These are phyloP conservation scores for Leptinotarsa texana DNA, from an alignment of 1,140 invertebrate genomes.

Conservation along the genomic window DNA sequence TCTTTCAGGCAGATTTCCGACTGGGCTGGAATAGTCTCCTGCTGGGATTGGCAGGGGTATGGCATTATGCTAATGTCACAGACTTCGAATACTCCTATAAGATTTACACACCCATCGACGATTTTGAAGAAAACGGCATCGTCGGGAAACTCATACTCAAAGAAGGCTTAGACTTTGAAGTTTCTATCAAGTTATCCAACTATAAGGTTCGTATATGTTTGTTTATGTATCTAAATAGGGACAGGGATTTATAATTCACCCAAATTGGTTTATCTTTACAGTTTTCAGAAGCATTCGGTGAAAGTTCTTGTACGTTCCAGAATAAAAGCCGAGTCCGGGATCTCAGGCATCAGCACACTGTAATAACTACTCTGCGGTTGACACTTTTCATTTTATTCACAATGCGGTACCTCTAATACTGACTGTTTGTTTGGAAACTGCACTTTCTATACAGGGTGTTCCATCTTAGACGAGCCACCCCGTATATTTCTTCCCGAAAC, in stretches of 20 bases:
- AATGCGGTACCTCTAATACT: too few relatives aligned
- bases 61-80: slow-evolving; percentile 68
- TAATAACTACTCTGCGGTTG: slow-evolving; percentile 1
- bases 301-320: slow-evolving; percentile 28
- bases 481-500: too few relatives aligned
- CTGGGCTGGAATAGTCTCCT: slow-evolving; percentile 74
- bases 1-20: slow-evolving; percentile 68
- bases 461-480: too few relatives aligned
- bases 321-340: slow-evolving; percentile 32
- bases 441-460: too few relatives aligned
- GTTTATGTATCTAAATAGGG: slow-evolving; percentile 30
- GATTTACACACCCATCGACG: slow-evolving; percentile 73
- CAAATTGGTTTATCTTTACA: slow-evolving; percentile 2
- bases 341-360: slow-evolving; percentile 14
- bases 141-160: slow-evolving; percentile 69
- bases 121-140: slow-evolving; percentile 73
- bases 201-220: slow-evolving; percentile 60
- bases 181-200: slow-evolving; percentile 68
- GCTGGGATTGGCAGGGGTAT: slow-evolving; percentile 74
- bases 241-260: slow-evolving; percentile 40
- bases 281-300: neutral
- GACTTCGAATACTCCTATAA: slow-evolving; percentile 79
- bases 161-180: slow-evolving; percentile 69
- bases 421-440: too few relatives aligned
- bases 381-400: slow-evolving; percentile 15